A percentile compares a stretch with the other conserved stretches of the same genome.
These are phyloP conservation scores for Ochropacha duplaris DNA, from an alignment of 2,888 invertebrate genomes.

Conservation along the genomic window DNA sequence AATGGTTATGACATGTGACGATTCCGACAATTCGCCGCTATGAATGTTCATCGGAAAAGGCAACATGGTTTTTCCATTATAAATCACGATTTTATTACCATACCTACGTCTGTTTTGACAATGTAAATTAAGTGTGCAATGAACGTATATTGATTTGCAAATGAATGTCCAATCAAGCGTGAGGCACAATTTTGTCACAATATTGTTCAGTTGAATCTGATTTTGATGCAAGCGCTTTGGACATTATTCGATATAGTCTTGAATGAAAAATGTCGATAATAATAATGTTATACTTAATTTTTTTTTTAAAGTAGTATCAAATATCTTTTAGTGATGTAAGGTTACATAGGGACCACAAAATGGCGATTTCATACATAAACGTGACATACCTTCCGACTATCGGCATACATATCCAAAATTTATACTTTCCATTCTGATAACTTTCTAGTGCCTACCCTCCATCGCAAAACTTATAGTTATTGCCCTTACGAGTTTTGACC, in stretches of 20 bases:
- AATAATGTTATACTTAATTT: slow-evolving; percentile 15
- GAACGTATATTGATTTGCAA: slow-evolving; percentile 52
- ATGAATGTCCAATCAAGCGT: slow-evolving; percentile 60
- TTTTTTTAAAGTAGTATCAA: too few species aligned
- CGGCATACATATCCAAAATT: slow-evolving; percentile 1
- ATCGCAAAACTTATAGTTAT: slow-evolving; percentile 60
- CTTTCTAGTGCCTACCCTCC: slow-evolving; percentile 27
- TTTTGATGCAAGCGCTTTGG: slow-evolving; percentile 24
- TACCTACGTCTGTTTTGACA: slow-evolving; percentile 33
- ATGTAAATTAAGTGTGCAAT: slow-evolving; percentile 45
- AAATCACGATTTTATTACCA: slow-evolving; percentile 12
- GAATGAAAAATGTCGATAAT: slow-evolving; percentile 11
- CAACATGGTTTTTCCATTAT: not conserved
- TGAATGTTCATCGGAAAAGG: not conserved
- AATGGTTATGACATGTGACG: not conserved
- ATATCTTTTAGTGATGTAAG: not conserved
- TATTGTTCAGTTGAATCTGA: slow-evolving; percentile 39
- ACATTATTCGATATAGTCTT: slow-evolving; percentile 21
- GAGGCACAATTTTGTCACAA: slow-evolving; percentile 46
- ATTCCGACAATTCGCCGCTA: not conserved
- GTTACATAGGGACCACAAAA: not conserved
- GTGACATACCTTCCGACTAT: not conserved
- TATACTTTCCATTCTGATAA: slow-evolving; percentile 3
- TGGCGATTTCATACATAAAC: not conserved
- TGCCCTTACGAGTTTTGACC: slow-evolving; percentile 62